These are phyloP conservation scores for Thymelicus sylvestris DNA, from an alignment of 2,888 invertebrate species.

Conservation along the genomic window DNA sequence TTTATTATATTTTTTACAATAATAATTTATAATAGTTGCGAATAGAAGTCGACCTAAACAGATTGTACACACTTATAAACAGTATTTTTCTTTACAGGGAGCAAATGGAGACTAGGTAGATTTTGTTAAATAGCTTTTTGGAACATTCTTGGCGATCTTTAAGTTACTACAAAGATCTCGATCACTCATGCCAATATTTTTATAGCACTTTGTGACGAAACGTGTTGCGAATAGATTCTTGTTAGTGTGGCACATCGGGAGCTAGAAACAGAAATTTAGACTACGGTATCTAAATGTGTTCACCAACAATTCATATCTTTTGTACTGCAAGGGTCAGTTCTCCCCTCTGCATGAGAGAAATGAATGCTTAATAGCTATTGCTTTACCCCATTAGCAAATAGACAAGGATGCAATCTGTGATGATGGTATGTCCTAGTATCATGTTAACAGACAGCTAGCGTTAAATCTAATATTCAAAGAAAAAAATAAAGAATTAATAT, in stretches of 20 bases:
- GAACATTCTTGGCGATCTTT: slow-evolving; percentile 14
- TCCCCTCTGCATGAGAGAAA: too few species aligned
- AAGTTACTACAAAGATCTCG: slow-evolving; percentile 11
- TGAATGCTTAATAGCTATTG: too few species aligned
- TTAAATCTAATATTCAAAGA: background rate
- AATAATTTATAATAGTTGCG: background rate
- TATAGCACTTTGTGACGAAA: slow-evolving; percentile 12
- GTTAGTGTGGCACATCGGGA: background rate
- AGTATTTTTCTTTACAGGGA: slow-evolving; percentile 37
- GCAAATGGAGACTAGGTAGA: slow-evolving; percentile 38
- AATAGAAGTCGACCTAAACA: background rate
- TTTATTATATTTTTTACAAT: too few species aligned
- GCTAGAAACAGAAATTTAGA: background rate
- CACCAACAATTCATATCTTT: too few species aligned
- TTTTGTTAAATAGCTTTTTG: slow-evolving; percentile 35
- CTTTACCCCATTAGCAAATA: background rate
- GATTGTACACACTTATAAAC: slow-evolving; percentile 33
- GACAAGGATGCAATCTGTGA: background rate
- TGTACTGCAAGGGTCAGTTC: too few species aligned
- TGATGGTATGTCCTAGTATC: background rate
- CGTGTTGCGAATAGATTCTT: background rate
- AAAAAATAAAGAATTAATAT: background rate
- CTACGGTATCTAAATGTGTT: background rate
- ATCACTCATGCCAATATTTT: slow-evolving; percentile 14
- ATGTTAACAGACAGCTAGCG: background rate